Conservation (phyloP, 2,797 vertebrate genomes). For the Sciurus vulgaris region DNA sequence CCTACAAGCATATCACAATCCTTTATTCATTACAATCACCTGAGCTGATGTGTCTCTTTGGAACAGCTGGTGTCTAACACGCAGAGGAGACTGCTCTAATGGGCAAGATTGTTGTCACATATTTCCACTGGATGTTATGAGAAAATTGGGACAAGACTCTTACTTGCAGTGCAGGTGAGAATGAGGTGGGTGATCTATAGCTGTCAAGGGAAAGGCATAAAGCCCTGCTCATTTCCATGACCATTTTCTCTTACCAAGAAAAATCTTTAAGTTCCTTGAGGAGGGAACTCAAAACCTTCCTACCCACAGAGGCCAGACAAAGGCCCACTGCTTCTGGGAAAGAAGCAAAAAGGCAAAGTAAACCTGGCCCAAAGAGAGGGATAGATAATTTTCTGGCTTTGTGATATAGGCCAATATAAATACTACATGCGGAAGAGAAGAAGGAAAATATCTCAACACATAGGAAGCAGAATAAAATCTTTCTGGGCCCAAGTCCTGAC, state of each 20-base stretch:
- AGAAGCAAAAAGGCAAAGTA: background rate
- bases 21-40: background rate
- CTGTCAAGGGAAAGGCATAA: background rate
- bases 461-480: background rate
- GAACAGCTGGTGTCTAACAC: background rate
- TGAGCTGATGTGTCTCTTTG: background rate
- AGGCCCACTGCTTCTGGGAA: background rate
- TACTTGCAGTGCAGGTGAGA: background rate
- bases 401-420: background rate
- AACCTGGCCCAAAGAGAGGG: background rate
- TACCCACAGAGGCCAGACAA: background rate
- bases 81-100: background rate
- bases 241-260: background rate
- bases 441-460: background rate
- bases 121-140: rapidly evolving
- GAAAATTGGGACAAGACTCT: background rate
- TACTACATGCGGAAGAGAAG: background rate
- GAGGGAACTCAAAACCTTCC: background rate
- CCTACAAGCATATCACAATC: background rate
- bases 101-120: background rate
- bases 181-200: background rate
- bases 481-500: background rate
- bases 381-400: background rate
- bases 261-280: background rate
- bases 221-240: background rate